Evolutionary conservation across 2,888 invertebrate species (phyloP).

Genomic region (Copidosoma aretas): DNA sequence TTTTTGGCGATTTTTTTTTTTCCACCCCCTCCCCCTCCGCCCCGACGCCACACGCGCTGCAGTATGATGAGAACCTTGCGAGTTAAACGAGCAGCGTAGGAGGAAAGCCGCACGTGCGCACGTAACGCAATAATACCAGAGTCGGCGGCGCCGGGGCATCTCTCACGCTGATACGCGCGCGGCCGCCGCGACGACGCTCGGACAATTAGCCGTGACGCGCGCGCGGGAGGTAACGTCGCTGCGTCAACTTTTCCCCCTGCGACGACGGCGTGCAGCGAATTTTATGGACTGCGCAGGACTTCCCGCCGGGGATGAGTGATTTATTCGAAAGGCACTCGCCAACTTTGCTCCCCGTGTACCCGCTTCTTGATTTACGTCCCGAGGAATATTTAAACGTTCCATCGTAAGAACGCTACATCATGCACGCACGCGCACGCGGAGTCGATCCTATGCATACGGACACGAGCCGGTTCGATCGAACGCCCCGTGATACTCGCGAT

Average conservation of each 20-base stretch:
- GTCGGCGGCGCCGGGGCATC: not conserved
- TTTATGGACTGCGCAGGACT: not conserved
- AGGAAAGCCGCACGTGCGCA: not conserved
- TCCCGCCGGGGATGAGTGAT: not conserved
- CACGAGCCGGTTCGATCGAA: no score
- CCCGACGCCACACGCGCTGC: no score
- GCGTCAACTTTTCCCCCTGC: not conserved
- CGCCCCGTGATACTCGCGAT: no score
- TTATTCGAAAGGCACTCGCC: not conserved
- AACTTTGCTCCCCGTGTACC: not conserved
- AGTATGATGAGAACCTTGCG: no score
- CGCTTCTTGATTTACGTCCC: not conserved
- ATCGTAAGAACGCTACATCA: not conserved
- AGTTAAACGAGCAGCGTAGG: not conserved
- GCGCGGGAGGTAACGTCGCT: not conserved
- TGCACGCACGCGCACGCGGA: no score
- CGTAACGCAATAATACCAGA: no score
- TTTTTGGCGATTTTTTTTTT: conserved; percentile 12
- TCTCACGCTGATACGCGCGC: conserved; percentile 3
- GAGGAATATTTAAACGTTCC: not conserved
- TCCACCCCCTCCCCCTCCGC: no score
- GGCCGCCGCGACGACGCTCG: not conserved
- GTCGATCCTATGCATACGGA: no score
- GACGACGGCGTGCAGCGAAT: no score
- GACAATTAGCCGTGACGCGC: conserved; percentile 1